Percentiles rank a stretch among this genome's conserved stretches.
These are phyloP conservation scores for Eupsilia transversa DNA, from an alignment of 2,888 invertebrate genomes.

Conservation along the genomic window DNA sequence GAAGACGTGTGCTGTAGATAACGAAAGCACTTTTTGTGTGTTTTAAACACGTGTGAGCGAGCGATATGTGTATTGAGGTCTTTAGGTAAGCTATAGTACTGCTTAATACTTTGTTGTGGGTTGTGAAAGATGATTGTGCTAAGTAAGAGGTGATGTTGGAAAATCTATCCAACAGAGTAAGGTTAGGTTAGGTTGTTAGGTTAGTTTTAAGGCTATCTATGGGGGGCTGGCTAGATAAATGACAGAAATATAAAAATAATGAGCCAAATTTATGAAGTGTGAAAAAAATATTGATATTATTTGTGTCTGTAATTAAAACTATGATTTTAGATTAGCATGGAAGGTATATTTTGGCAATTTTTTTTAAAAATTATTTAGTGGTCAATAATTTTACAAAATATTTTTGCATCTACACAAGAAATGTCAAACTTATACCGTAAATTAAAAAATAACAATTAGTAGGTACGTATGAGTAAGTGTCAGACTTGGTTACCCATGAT, in stretches of 20 bases:
- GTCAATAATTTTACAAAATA: too few species aligned
- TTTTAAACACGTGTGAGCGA: constrained; percentile 83
- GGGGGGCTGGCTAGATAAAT: neutral
- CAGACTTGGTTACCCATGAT: neutral
- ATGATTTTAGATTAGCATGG: neutral
- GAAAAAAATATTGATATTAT: neutral
- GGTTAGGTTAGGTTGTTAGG: neutral
- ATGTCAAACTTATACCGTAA: neutral
- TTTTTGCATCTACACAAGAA: neutral
- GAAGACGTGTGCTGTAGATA: constrained; percentile 85
- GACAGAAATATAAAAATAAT: neutral
- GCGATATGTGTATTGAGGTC: constrained; percentile 83
- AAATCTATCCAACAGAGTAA: neutral
- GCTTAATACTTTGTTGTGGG: constrained; percentile 23
- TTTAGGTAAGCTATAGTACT: constrained; percentile 72
- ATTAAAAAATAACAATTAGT: neutral
- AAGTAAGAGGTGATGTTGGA: neutral
- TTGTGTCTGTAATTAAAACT: too few species aligned
- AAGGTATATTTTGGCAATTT: neutral
- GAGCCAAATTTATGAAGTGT: neutral
- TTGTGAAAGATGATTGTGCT: constrained; percentile 41
- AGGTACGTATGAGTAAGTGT: neutral
- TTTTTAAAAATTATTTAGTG: neutral
- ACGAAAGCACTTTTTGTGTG: constrained; percentile 86
- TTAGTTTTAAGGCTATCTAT: neutral